Evolutionary conservation across 92 coral and sea anemone species (phyloP).

Genomic region (Parazoanthus atlanticus): DNA sequence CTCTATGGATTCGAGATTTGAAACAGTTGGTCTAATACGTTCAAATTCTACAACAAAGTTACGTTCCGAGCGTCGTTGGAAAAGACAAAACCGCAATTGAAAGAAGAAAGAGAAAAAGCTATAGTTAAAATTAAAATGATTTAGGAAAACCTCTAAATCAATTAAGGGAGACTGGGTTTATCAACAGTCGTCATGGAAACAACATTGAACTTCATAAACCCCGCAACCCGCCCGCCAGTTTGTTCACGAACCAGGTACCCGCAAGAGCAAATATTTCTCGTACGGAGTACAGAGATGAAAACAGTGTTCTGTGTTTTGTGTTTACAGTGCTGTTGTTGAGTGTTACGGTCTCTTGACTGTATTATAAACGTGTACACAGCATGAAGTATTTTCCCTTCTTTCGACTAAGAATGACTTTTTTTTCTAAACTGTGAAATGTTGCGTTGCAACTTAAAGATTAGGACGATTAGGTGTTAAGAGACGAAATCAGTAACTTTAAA

Average conservation of each 20-base stretch:
- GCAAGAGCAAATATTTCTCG: not conserved
- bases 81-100: not conserved
- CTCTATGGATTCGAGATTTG: not conserved
- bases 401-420: not conserved
- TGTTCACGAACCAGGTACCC: slow-evolving; percentile 14
- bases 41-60: not conserved
- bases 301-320: not conserved
- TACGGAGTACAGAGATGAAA: not conserved
- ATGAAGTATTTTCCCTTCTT: not conserved
- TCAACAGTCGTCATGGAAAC: not conserved
- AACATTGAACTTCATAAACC: no score
- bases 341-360: slow-evolving; percentile 14
- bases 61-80: not conserved
- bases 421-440: not conserved
- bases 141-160: not conserved
- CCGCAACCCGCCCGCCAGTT: not conserved
- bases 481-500: no score
- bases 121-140: no score
- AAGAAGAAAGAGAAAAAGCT: not conserved
- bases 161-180: not conserved
- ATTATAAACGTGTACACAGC: slow-evolving; percentile 13
- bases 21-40: not conserved
- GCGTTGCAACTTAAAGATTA: not conserved
- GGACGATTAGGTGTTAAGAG: no score
- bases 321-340: not conserved